Conservation (phyloP, 1,140 invertebrate genomes). For the Nasonia longicornis region DNA sequence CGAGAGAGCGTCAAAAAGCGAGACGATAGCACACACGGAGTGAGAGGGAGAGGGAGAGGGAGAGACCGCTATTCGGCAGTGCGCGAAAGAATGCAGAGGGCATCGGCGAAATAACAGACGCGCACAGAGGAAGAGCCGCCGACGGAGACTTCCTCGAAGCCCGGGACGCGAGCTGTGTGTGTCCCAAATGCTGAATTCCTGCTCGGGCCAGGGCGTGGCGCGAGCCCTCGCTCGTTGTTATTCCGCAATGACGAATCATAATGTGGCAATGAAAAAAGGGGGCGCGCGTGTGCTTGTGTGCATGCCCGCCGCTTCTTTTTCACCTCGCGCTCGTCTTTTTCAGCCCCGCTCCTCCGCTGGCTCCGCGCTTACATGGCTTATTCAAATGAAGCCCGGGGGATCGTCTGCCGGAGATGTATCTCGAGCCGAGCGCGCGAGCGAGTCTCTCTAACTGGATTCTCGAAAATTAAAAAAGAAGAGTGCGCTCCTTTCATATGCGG, state of each 20-base stretch:
- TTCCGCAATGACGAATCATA: constrained; percentile 70
- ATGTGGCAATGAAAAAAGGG: constrained; percentile 52
- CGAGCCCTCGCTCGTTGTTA: constrained; percentile 61
- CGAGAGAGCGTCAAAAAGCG: too few species aligned
- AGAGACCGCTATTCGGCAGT: too few species aligned
- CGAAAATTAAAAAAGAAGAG: constrained; percentile 64
- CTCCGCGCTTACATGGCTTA: constrained; percentile 64
- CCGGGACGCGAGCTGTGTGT: constrained; percentile 44
- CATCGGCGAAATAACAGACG: constrained; percentile 27
- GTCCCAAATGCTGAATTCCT: constrained; percentile 67
- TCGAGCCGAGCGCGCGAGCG: constrained; percentile 43
- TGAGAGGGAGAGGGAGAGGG: too few species aligned
- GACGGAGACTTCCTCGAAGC: constrained; percentile 21
- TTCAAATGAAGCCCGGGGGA: constrained; percentile 64
- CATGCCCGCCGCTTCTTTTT: constrained; percentile 29
- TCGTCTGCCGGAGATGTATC: constrained; percentile 59
- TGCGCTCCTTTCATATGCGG: neutral
- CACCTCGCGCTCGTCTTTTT: constrained; percentile 29
- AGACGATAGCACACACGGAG: too few species aligned
- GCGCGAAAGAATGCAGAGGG: neutral
- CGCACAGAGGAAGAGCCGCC: neutral
- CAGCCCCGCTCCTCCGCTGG: constrained; percentile 50
- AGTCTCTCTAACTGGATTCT: constrained; percentile 63
- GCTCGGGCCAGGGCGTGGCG: constrained; percentile 61
- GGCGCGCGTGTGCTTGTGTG: constrained; percentile 35